Conservation (phyloP, 2,888 invertebrate genomes). For the Sphaerophoria rueppellii region DNA sequence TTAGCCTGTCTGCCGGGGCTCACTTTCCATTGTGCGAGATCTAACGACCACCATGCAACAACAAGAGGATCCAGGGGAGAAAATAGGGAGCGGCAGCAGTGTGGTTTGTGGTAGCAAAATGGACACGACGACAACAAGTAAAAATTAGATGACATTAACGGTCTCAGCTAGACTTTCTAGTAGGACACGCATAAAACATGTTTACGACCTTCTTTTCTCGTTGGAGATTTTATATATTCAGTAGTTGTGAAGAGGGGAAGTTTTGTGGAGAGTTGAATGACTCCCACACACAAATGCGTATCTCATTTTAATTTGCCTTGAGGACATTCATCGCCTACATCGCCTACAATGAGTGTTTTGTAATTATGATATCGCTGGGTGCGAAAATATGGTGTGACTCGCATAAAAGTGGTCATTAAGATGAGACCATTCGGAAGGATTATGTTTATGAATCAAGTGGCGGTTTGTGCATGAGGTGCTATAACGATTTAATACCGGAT, state of each 20-base stretch:
- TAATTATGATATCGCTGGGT: slow-evolving; percentile 37
- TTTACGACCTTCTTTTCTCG: slow-evolving; percentile 53
- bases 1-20: not conserved
- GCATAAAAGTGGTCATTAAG: slow-evolving; percentile 54
- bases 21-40: slow-evolving; percentile 11
- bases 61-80: slow-evolving; percentile 14
- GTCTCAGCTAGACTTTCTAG: slow-evolving; percentile 64
- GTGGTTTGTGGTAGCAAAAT: slow-evolving; percentile 36
- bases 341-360: slow-evolving; percentile 29
- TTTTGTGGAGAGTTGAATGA: not conserved
- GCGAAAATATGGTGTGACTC: slow-evolving; percentile 49
- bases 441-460: slow-evolving; percentile 47
- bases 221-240: slow-evolving; percentile 2
- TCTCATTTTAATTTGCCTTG: slow-evolving; percentile 59
- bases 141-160: slow-evolving; percentile 73
- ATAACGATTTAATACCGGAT: too few relatives aligned
- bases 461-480: not conserved
- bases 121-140: slow-evolving; percentile 64
- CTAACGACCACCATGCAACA: slow-evolving; percentile 19
- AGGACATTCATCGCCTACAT: slow-evolving; percentile 54
- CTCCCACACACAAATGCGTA: slow-evolving; percentile 15
- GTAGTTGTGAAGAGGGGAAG: not conserved
- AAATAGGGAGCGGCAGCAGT: not conserved
- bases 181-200: slow-evolving; percentile 67
- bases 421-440: slow-evolving; percentile 45